Conservation (phyloP, 2,113 vertebrate species). For the Campylorhamphus procurvoides region DNA sequence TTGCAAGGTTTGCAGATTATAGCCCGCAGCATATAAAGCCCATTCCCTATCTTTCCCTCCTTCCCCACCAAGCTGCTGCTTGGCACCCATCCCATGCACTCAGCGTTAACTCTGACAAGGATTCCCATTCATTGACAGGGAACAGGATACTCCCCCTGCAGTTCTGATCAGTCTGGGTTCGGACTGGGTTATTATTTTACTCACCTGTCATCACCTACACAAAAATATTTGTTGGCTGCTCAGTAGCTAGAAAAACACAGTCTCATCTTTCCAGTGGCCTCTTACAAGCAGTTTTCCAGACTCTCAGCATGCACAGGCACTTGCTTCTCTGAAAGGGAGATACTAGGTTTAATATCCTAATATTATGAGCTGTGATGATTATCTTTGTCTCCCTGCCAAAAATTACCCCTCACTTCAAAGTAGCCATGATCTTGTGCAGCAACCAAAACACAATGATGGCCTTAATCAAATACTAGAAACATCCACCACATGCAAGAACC, state of each 20-base stretch:
- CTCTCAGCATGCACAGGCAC: neutral
- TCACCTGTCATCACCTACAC: neutral
- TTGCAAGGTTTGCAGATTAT: neutral
- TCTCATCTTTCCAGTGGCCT: neutral
- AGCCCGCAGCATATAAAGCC: neutral
- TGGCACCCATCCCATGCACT: neutral
- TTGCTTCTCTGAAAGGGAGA: neutral
- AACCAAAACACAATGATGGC: neutral
- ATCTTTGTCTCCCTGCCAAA: neutral
- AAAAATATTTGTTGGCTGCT: neutral
- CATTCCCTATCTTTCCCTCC: neutral
- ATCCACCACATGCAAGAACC: neutral
- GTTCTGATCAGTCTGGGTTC: neutral
- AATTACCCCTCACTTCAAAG: neutral
- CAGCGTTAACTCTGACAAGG: neutral
- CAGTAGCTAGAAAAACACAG: neutral
- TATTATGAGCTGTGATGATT: neutral
- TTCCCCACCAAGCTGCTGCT: neutral
- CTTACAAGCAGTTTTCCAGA: neutral
- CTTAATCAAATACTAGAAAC: neutral
- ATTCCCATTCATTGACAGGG: neutral
- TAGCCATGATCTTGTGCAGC: neutral
- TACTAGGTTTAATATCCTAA: neutral
- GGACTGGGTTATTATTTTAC: neutral
- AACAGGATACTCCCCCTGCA: neutral